Conservation (phyloP, 2,888 invertebrate species). For the Spilosoma lubricipeda region DNA sequence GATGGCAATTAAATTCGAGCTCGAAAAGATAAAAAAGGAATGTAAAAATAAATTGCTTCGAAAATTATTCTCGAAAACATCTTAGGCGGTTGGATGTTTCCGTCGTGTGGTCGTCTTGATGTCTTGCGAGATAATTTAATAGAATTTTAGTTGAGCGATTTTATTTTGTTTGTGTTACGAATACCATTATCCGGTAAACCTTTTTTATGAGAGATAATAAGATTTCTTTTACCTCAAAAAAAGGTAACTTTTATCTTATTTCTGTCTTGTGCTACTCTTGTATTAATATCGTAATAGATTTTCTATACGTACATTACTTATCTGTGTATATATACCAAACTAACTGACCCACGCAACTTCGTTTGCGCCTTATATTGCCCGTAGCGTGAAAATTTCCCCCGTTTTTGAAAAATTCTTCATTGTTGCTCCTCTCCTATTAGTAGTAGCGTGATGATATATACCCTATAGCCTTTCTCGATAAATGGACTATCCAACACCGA, state of each 20-base stretch:
- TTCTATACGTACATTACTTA: not conserved
- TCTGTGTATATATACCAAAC: no score
- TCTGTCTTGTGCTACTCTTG: not conserved
- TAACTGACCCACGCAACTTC: no score
- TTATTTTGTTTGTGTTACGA: constrained; percentile 11
- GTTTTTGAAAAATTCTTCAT: no score
- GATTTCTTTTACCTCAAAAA: not conserved
- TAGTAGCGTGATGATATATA: no score
- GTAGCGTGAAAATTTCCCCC: no score
- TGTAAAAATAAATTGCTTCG: constrained; percentile 44
- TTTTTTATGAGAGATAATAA: constrained; percentile 1
- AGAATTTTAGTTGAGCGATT: constrained; percentile 27
- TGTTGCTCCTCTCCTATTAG: no score
- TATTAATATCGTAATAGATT: not conserved
- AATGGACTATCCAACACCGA: no score
- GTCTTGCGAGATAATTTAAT: constrained; percentile 22
- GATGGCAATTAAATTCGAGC: constrained; percentile 65
- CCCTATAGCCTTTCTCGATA: no score
- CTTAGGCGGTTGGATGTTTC: constrained; percentile 27
- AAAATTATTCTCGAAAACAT: constrained; percentile 39
- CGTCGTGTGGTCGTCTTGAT: constrained; percentile 35
- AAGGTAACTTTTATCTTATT: not conserved
- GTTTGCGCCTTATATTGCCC: no score
- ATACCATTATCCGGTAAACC: constrained; percentile 7
- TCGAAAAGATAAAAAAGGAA: constrained; percentile 50